phyloP scores from a whole-genome alignment of 2,797 vertebrate species.

The Protonibea diacanthus region DNA sequence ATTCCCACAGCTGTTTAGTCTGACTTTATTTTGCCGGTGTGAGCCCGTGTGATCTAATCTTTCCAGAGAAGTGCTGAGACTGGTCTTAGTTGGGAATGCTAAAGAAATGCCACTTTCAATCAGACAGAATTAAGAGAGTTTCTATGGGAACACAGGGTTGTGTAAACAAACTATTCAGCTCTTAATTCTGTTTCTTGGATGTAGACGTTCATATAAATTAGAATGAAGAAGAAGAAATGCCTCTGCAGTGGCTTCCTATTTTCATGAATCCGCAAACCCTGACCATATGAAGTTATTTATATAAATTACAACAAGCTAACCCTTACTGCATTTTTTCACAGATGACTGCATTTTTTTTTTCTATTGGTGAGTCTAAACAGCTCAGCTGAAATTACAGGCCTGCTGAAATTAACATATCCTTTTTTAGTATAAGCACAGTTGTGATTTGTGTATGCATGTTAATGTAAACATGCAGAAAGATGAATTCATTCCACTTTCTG shows the following conservation, averaged over 20 bases:
- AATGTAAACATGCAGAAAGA: constrained; percentile 12
- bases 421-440: constrained; percentile 14
- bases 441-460: constrained; percentile 13
- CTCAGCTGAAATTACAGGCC: constrained; percentile 15
- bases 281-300: not conserved
- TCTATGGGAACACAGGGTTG: constrained; percentile 1
- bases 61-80: constrained; percentile 15
- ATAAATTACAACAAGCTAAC: not conserved
- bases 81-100: constrained; percentile 21
- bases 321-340: constrained; percentile 12
- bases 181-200: not conserved
- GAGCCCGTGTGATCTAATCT: constrained; percentile 31
- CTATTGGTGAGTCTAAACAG: constrained; percentile 5
- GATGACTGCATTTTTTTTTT: constrained; percentile 3
- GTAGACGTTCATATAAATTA: too few relatives aligned
- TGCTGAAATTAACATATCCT: constrained; percentile 18
- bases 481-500: constrained; percentile 1
- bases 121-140: not conserved
- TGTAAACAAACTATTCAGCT: constrained; percentile 1
- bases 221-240: not conserved
- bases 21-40: constrained; percentile 28
- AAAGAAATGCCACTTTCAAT: not conserved
- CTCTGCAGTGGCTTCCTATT: not conserved
- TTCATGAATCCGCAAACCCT: not conserved
- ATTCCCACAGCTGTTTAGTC: constrained; percentile 40